These are phyloP conservation scores for Timema podura DNA, from an alignment of 2,888 invertebrate species.

Conservation along the genomic window DNA sequence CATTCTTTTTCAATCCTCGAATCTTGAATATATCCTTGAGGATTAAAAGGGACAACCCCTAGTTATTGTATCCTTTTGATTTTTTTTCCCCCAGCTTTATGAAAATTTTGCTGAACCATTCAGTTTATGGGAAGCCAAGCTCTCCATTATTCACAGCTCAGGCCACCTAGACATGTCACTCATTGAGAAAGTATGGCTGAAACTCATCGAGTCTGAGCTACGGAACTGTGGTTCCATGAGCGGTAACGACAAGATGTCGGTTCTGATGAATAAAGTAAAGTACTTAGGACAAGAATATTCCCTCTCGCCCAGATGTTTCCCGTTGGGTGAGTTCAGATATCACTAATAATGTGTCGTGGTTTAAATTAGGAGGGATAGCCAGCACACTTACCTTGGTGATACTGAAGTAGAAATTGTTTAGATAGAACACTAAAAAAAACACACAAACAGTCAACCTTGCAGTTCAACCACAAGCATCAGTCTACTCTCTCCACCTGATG, in stretches of 20 bases:
- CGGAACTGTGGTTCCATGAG: conserved; percentile 40
- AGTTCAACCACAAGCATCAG: too few species aligned
- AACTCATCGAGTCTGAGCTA: conserved; percentile 58
- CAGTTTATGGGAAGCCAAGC: conserved; percentile 86
- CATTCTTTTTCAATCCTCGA: too few species aligned
- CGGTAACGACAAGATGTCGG: conserved; percentile 58
- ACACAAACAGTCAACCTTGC: too few species aligned
- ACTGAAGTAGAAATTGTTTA: too few species aligned
- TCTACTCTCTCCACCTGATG: too few species aligned
- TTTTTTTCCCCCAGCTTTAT: conserved; percentile 55
- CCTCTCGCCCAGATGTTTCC: conserved; percentile 82
- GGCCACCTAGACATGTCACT: conserved; percentile 84
- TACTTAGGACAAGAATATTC: conserved; percentile 72
- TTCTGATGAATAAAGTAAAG: conserved; percentile 72
- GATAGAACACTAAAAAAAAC: too few species aligned
- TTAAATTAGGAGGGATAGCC: too few species aligned
- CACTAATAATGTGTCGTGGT: neutral
- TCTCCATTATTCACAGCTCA: conserved; percentile 92
- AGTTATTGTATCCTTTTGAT: too few species aligned
- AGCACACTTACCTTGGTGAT: too few species aligned
- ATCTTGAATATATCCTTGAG: neutral
- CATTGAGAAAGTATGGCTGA: conserved; percentile 88
- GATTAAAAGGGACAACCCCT: neutral
- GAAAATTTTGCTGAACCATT: conserved; percentile 89
- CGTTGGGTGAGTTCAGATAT: conserved; percentile 59